Percentiles rank a stretch among this genome's conserved stretches.
These are phyloP conservation scores for Malacoctenus gilli DNA, from an alignment of 2,797 vertebrate species.

Conservation along the genomic window DNA sequence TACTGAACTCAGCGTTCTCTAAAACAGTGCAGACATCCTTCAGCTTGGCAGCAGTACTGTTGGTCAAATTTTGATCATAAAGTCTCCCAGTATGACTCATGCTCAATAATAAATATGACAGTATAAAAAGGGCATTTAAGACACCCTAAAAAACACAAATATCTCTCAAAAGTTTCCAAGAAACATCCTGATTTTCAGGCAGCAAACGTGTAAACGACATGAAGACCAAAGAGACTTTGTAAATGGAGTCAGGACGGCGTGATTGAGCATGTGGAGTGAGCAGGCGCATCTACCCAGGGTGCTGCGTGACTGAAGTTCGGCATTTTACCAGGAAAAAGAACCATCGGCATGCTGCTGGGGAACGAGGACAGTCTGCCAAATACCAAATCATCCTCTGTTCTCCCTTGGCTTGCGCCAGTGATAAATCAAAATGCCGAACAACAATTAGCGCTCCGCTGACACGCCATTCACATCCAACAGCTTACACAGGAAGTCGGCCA, in stretches of 20 bases:
- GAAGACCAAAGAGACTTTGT: conserved; percentile 12
- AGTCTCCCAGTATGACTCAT: background rate
- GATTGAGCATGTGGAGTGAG: conserved; percentile 38
- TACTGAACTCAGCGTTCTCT: too few relatives aligned
- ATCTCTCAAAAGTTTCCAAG: background rate
- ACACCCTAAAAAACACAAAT: background rate
- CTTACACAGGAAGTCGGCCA: conserved; percentile 74
- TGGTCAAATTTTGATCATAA: too few relatives aligned
- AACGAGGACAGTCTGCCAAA: conserved; percentile 64
- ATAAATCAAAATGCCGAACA: conserved; percentile 68
- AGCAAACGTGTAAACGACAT: conserved; percentile 4
- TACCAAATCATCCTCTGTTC: conserved; percentile 68
- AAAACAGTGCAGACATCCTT: too few relatives aligned
- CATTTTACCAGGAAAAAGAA: conserved; percentile 56
- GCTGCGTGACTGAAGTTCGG: conserved; percentile 49
- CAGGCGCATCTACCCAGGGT: conserved; percentile 35
- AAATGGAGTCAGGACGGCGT: conserved; percentile 24
- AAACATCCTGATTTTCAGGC: background rate
- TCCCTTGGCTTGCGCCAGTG: conserved; percentile 59
- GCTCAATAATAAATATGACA: background rate
- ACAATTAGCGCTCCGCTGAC: conserved; percentile 78
- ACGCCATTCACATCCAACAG: conserved; percentile 71
- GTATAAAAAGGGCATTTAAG: background rate
- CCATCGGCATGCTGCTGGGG: conserved; percentile 53
- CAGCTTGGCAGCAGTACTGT: too few relatives aligned